Base-by-base conservation (phyloP, 2,113 vertebrate species). In the Heloderma charlesbogerti region DNA sequence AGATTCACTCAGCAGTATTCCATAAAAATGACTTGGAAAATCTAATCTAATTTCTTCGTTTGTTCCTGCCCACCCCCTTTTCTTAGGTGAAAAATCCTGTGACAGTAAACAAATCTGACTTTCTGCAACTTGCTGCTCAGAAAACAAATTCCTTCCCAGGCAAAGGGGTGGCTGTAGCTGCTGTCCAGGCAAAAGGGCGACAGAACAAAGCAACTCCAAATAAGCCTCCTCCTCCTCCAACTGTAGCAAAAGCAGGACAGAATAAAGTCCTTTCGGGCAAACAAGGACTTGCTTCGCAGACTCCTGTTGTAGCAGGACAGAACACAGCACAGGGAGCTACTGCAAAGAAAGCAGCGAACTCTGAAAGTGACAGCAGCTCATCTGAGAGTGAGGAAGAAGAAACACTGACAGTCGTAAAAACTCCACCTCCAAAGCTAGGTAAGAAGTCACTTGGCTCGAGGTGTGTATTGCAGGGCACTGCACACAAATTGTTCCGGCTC, bases 331-430 rank as follows among this genome's bases (percentile, higher is more conserved):
- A 78, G 67, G 25, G 0, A 0, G 4, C 20, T 4, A 40, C 85
- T 16, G 91, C 89, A 86, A 96, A 95, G 90, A 92, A 88, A 18
- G 15, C 67, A 0, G 92, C 83, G n/a, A 90, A 77, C 72, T 95
- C 90, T 6, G 93, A 91, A 88, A 95, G 94, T 93, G 92, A 92
- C 84, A 84, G 92, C 84, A 84, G 93, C 9, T 95, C 96, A 0
- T 97, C 95, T 0, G 96, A 97, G 72, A 96, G 95, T 0, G 97
- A 96, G 8, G 96, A 97, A 27, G 96, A 96, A 71, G 63, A 95
- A 1, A 51, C 95, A 74, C 48, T 3, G 0, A 10, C 48, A 0
- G 0, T 66, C 3, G 92, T 0, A 0, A 91, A 90, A 60, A 20
- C 34, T 9, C 67, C 67, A 60, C n/a, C 37, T 57, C 69, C 93